Conservation (phyloP, 2,113 vertebrate species). For the Zootoca vivipara region DNA sequence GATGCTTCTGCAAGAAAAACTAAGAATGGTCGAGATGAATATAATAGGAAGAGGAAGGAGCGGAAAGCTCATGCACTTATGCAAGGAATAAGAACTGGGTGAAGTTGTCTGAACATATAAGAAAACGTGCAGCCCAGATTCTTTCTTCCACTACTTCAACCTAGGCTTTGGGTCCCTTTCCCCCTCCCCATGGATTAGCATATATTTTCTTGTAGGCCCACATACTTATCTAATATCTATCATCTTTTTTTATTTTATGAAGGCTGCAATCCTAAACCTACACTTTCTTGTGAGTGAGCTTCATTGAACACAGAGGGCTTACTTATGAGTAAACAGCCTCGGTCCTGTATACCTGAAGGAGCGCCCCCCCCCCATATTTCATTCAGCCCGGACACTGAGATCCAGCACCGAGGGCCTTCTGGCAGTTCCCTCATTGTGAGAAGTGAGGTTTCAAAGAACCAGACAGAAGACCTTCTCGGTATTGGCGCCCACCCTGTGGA, state of each 20-base stretch:
- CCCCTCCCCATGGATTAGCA: background rate
- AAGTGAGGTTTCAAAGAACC: no score
- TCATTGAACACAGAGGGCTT: background rate
- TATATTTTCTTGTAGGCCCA: background rate
- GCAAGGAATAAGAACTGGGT: background rate
- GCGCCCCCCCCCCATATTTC: no score
- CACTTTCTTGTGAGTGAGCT: background rate
- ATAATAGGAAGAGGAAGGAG: constrained; percentile 1
- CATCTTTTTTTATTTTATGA: background rate
- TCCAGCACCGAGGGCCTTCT: no score
- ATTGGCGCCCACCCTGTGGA: no score
- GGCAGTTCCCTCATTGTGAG: no score
- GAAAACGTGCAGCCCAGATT: background rate
- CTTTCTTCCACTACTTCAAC: background rate
- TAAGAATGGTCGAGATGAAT: constrained; percentile 9
- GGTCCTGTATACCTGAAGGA: no score
- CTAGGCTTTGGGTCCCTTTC: background rate
- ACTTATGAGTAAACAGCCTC: background rate
- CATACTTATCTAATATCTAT: background rate
- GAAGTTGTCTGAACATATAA: background rate
- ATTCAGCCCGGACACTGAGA: no score
- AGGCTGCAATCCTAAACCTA: background rate
- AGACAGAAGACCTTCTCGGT: no score
- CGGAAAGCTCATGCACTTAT: background rate
- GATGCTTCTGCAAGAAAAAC: constrained; percentile 1